Conservation (phyloP, 1,140 invertebrate genomes). For the Zaprionus davidi region DNA sequence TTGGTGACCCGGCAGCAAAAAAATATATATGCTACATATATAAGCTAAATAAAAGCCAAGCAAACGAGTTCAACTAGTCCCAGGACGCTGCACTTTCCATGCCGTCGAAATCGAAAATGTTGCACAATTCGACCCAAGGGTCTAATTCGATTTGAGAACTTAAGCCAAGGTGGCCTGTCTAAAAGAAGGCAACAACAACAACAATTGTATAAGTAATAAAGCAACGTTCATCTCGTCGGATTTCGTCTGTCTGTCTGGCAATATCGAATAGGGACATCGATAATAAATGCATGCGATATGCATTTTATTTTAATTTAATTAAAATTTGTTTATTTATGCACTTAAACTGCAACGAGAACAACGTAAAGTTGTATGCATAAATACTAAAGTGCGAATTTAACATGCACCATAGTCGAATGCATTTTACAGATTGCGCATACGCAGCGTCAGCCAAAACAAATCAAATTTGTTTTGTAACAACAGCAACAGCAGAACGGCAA, state of each 20-base stretch:
- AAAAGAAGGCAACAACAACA: constrained; percentile 27
- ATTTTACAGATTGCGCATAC: constrained; percentile 45
- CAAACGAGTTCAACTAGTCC: constrained; percentile 60
- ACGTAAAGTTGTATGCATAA: constrained; percentile 29
- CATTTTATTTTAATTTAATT: constrained; percentile 61
- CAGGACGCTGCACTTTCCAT: constrained; percentile 43
- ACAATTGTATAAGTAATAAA: constrained; percentile 27
- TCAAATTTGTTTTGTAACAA: too few relatives aligned
- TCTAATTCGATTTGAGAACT: constrained; percentile 74
- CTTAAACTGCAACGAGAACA: constrained; percentile 42
- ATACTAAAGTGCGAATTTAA: constrained; percentile 47
- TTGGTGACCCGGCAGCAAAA: background rate
- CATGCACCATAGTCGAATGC: constrained; percentile 37
- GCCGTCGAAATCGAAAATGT: constrained; percentile 69
- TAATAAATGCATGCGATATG: constrained; percentile 67
- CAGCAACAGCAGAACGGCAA: too few relatives aligned
- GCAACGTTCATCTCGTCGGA: background rate
- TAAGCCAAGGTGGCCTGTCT: constrained; percentile 55
- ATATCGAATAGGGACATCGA: constrained; percentile 47
- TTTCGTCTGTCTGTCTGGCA: background rate
- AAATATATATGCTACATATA: background rate
- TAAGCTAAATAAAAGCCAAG: constrained; percentile 1
- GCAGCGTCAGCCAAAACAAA: constrained; percentile 22
- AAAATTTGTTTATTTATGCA: constrained; percentile 60
- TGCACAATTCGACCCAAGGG: constrained; percentile 67